phyloP scores from a whole-genome alignment of 1,140 invertebrate species.

The Stegodyphus mimosarum region DNA sequence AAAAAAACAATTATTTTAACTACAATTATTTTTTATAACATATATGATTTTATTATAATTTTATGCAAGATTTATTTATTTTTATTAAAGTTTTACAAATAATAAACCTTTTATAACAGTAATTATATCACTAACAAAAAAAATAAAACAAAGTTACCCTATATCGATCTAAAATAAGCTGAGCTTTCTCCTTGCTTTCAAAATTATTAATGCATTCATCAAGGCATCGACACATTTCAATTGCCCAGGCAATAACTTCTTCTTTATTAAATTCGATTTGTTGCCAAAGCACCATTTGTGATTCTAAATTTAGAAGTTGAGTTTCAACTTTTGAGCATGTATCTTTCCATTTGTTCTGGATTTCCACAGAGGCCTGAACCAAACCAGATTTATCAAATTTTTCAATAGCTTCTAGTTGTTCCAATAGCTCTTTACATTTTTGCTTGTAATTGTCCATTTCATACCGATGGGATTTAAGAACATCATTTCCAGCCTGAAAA shows the following conservation, averaged over 20 bases:
- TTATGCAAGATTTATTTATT: no score
- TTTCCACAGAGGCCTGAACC: constrained; percentile 66
- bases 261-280: constrained; percentile 88
- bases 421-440: constrained; percentile 77
- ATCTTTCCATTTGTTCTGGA: constrained; percentile 78
- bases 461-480: constrained; percentile 37
- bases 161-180: constrained; percentile 82
- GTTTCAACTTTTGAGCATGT: constrained; percentile 77
- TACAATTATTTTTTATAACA: no score
- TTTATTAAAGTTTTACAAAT: no score
- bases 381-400: constrained; percentile 75
- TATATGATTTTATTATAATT: no score
- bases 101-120: neutral
- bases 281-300: constrained; percentile 89
- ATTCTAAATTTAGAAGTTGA: constrained; percentile 82
- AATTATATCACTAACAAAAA: neutral
- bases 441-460: constrained; percentile 53
- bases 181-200: constrained; percentile 82
- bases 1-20: no score
- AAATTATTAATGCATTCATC: constrained; percentile 80
- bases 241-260: constrained; percentile 85
- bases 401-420: constrained; percentile 79
- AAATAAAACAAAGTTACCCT: constrained; percentile 68
- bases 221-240: constrained; percentile 80
- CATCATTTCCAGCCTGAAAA: constrained; percentile 41